Evolutionary conservation across 2,113 vertebrate genomes (phyloP).

Genomic region (Lipotes vexillifer): DNA sequence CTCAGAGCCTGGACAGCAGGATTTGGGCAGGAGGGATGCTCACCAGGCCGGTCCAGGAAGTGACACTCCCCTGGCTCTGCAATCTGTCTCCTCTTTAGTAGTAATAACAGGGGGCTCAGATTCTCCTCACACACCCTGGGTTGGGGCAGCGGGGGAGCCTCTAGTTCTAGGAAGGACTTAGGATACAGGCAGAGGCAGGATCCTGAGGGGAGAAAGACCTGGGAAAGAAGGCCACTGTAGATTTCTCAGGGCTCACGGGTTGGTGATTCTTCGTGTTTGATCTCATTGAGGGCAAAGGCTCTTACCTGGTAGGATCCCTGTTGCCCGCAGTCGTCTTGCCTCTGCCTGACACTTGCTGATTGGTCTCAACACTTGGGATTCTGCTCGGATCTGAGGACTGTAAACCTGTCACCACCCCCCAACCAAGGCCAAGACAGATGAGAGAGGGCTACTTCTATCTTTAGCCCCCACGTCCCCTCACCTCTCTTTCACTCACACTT

Average conservation of each 20-base stretch:
- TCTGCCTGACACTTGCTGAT: slow-evolving; percentile 94
- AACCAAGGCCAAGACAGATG: neutral
- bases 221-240: neutral
- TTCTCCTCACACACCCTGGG: slow-evolving; percentile 90
- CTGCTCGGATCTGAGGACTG: slow-evolving; percentile 91
- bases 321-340: slow-evolving; percentile 83
- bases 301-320: slow-evolving; percentile 82
- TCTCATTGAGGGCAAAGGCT: neutral
- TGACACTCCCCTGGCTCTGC: slow-evolving; percentile 89
- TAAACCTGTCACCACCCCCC: slow-evolving; percentile 84
- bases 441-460: neutral
- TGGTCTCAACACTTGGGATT: slow-evolving; percentile 90
- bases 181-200: slow-evolving; percentile 92
- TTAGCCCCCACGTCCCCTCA: neutral
- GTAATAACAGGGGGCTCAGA: slow-evolving; percentile 87
- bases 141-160: slow-evolving; percentile 76
- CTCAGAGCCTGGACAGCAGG: neutral
- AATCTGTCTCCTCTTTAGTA: slow-evolving; percentile 90
- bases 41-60: slow-evolving; percentile 90
- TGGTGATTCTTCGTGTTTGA: neutral
- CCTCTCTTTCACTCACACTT: slow-evolving; percentile 84
- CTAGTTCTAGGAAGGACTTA: slow-evolving; percentile 81
- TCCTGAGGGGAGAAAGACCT: slow-evolving; percentile 77
- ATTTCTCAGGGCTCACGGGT: neutral
- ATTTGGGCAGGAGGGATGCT: neutral